Evolutionary conservation across 2,797 vertebrate genomes (phyloP), one percentile per base, ranked within the genome.

Genomic region (Labeo calbasu): DNA sequence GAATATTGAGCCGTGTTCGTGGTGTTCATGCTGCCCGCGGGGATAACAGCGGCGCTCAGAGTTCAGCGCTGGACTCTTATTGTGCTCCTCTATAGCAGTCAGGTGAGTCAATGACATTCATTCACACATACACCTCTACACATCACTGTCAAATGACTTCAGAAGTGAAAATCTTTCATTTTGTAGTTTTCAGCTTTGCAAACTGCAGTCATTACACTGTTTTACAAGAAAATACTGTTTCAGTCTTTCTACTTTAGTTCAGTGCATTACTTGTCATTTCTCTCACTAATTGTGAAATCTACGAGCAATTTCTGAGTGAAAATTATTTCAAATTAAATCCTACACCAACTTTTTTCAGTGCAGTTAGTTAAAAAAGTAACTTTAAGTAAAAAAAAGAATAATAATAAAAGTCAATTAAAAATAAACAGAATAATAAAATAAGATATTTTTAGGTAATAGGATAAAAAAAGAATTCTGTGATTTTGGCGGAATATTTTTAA

Each of bases 101-200:
- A 93, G 94, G 95, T 95, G 92, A 90, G 87, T 77, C 0, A 5
- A 5, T n/a, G 43, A 71, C 10, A 71, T 25, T 28, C 48, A 25
- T 8, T 28, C 40, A 21, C 17, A 70, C 68, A 19, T 46, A 46
- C 43, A 46, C 2, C 53, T 55, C 17, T 53, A 17, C 19, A 57
- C 59, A 25, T 61, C 59, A 25, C 59, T 7, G 11, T 1, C n/a
- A 23, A 59, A 13, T 2, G 4, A 61, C n/a, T 61, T 61, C 14
- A 63, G 25, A 63, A 3, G 25, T 5, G 61, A 28, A 63, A 15
- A 63, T 25, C 13, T 15, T 14, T 63, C 12, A 28, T 7, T 14
- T 63, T 0, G 25, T 14, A 15, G 23, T 14, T 61, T 61, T 25
- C 14, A 61, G 23, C 23, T 61, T 61, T 61, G n/a, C 11, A 61